These are phyloP conservation scores for Siderastrea radians DNA, from an alignment of 92 coral and sea anemone genomes.

Conservation along the genomic window DNA sequence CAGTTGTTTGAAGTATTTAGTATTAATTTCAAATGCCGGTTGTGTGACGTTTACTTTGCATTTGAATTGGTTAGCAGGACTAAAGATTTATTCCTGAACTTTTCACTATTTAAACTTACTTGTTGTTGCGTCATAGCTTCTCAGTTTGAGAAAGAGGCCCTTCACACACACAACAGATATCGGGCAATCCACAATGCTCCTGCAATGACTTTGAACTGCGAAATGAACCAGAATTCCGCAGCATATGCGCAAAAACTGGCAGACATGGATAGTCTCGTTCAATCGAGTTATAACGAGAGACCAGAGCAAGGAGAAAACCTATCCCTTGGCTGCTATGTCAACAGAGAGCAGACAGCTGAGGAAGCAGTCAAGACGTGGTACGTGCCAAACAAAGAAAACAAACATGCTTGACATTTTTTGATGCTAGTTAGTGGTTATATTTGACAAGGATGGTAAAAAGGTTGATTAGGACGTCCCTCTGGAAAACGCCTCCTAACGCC, in stretches of 20 bases:
- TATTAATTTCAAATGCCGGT: too few relatives aligned
- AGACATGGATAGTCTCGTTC: slow-evolving; percentile 79
- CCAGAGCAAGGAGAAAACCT: slow-evolving; percentile 91
- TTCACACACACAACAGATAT: slow-evolving; percentile 80
- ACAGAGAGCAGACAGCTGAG: slow-evolving; percentile 54
- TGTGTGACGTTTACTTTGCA: too few relatives aligned
- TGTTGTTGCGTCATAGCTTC: slow-evolving; percentile 14
- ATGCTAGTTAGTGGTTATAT: too few relatives aligned
- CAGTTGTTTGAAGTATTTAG: too few relatives aligned
- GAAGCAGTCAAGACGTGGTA: slow-evolving; percentile 81
- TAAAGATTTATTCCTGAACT: too few relatives aligned
- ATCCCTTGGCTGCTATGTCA: slow-evolving; percentile 68
- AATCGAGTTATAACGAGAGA: slow-evolving; percentile 83
- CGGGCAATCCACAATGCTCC: slow-evolving; percentile 86
- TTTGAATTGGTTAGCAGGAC: too few relatives aligned
- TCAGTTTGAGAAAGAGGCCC: slow-evolving; percentile 73
- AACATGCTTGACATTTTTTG: too few relatives aligned
- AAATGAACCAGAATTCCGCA: slow-evolving; percentile 74
- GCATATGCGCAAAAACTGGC: slow-evolving; percentile 85
- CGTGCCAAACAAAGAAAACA: neutral
- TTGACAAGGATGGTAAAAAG: too few relatives aligned
- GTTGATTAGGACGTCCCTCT: too few relatives aligned
- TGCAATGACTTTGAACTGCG: slow-evolving; percentile 73
- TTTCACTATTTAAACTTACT: neutral
- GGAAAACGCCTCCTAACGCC: too few relatives aligned